Conservation (phyloP, 2,888 invertebrate species). For the Caenorhabditis zanzibari region DNA sequence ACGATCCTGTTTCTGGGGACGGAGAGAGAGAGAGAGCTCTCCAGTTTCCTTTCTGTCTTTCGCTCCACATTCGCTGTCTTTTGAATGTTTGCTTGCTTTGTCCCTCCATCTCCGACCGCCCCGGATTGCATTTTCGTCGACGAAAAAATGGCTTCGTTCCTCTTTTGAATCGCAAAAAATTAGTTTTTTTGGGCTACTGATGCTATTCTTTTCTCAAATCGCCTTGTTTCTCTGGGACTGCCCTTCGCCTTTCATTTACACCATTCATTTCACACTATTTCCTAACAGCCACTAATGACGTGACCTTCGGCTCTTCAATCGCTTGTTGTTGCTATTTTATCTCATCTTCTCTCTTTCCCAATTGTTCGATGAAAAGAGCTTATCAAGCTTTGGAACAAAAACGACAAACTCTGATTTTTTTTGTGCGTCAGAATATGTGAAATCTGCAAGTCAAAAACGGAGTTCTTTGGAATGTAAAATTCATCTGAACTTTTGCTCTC, state of each 20-base stretch:
- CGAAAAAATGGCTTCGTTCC: conserved; percentile 51
- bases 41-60: conserved; percentile 39
- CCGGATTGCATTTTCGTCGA: conserved; percentile 50
- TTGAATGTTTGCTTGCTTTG: conserved; percentile 58
- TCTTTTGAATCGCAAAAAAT: conserved; percentile 38
- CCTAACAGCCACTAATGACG: conserved; percentile 47
- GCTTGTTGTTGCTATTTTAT: background rate
- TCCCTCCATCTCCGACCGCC: conserved; percentile 27
- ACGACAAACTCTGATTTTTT: background rate
- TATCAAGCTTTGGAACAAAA: background rate
- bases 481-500: conserved; percentile 34
- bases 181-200: conserved; percentile 27
- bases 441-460: conserved; percentile 56
- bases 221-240: background rate
- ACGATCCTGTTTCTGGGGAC: conserved; percentile 58
- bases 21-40: conserved; percentile 14
- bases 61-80: conserved; percentile 39
- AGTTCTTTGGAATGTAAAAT: conserved; percentile 29
- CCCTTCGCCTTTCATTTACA: conserved; percentile 36
- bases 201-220: background rate
- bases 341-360: background rate
- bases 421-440: conserved; percentile 29
- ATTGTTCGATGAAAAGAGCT: background rate
- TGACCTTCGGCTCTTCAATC: conserved; percentile 32
- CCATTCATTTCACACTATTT: conserved; percentile 34